phyloP scores from a whole-genome alignment of 2,888 invertebrate genomes.

The Nemoura dubitans region DNA sequence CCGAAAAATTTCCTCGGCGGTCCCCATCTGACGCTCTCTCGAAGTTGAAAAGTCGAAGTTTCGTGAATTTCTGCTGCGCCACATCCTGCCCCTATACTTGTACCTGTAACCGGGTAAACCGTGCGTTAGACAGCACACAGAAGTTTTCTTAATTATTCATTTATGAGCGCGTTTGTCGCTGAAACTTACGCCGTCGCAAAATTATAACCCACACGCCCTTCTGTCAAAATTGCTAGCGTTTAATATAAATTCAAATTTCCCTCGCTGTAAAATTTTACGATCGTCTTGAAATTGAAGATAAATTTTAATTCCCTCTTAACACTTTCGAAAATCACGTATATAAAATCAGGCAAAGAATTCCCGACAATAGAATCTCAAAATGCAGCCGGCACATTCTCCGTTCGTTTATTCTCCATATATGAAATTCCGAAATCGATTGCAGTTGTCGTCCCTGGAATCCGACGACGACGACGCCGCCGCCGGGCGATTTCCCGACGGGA shows the following conservation, averaged over 20 bases:
- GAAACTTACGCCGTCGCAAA: neutral
- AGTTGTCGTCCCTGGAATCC: neutral
- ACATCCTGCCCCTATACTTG: neutral
- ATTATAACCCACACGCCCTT: neutral
- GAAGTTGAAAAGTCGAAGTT: neutral
- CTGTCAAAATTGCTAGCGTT: neutral
- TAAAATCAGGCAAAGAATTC: neutral
- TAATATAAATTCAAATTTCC: constrained; percentile 7
- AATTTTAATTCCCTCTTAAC: neutral
- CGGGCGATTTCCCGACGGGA: neutral
- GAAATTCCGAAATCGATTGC: neutral
- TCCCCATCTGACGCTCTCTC: neutral
- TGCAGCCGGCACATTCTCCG: neutral
- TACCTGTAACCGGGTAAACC: neutral
- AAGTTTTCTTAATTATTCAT: neutral
- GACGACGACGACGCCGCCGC: too few species aligned
- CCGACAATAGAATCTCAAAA: neutral
- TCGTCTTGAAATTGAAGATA: neutral
- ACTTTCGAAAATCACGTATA: neutral
- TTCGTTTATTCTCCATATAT: neutral
- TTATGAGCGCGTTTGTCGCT: neutral
- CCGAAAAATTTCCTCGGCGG: neutral
- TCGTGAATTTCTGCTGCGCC: neutral
- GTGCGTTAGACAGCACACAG: neutral
- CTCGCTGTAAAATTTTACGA: neutral